phyloP scores from a whole-genome alignment of 2,797 vertebrate species.

The Phoxinus dragarum region DNA sequence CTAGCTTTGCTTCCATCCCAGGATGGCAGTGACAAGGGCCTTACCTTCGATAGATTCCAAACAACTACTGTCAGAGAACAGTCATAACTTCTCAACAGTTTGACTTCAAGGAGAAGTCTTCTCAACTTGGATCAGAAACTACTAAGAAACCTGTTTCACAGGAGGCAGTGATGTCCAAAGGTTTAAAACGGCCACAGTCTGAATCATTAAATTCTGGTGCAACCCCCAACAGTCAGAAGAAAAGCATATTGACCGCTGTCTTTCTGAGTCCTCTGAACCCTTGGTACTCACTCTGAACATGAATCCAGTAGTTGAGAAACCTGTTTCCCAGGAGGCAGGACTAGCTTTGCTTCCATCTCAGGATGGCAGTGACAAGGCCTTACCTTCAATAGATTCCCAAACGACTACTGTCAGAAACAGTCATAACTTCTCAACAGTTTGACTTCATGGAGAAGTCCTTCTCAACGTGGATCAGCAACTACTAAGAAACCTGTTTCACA shows the following conservation, averaged over 20 bases:
- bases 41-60: background rate
- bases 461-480: constrained; percentile 21
- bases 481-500: background rate
- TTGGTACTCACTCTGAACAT: background rate
- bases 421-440: constrained; percentile 62
- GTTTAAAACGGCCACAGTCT: constrained; percentile 11
- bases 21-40: background rate
- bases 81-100: constrained; percentile 63
- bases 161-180: background rate
- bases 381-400: background rate
- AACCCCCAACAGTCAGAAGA: constrained; percentile 10
- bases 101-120: constrained; percentile 67
- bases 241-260: background rate
- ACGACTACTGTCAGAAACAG: constrained; percentile 57
- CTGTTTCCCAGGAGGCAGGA: background rate
- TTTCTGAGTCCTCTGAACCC: constrained; percentile 42
- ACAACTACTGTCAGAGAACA: constrained; percentile 55
- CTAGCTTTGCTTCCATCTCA: background rate
- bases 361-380: background rate
- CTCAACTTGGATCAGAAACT: constrained; percentile 19
- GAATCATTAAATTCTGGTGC: constrained; percentile 26
- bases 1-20: fast-evolving
- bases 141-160: background rate
- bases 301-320: constrained; percentile 16
- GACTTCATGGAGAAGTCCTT: constrained; percentile 68